Evolutionary conservation across 2,113 vertebrate species (phyloP), one percentile per base, ranked within the genome.

Genomic region (Syngnathus scovelli): DNA sequence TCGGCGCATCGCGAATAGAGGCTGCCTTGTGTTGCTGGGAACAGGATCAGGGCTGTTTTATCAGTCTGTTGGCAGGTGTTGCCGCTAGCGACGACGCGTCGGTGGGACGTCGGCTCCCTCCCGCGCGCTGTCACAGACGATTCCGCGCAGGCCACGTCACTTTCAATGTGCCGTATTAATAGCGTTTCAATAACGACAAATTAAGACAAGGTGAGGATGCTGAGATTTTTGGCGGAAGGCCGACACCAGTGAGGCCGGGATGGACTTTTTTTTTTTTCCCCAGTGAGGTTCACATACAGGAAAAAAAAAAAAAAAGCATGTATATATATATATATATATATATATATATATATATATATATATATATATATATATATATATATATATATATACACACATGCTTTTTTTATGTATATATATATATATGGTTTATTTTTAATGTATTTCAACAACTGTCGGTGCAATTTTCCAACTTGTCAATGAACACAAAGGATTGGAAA

Each of bases 21-120:
- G 0, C 21, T 7, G 23, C 61, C 79, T 83, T 83, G 84, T 88
- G 80, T 87, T 77, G 68, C 75, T 39, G 63, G 67, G 75, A 85
- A 85, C 78, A 73, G 72, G 76, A 74, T 85, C 82, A 68, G 64
- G 36, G 68, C 72, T 67, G 77, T 80, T 85, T 83, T 83, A 87
- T 90, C 86, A 83, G 43, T 73, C 59, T 71, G 60, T 84, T 86
- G 84, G 77, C 88, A 90, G 89, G 85, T 87, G 82, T 74, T 83
- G 81, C 80, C 55, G 4, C 51, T 60, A 75, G 82, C 62, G 46
- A 63, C 48, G 43, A 68, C 49, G n/a, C 46, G 68, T 71, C 38
- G 67, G 70, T 74, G 52, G 41, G 76, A 74, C 49, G 66, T 81
- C 77, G 78, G 70, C 64, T 69, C 58, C 63, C 70, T 81, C 68